Base-by-base conservation (phyloP, 1,140 invertebrate genomes). In the Halesus radiatus region DNA sequence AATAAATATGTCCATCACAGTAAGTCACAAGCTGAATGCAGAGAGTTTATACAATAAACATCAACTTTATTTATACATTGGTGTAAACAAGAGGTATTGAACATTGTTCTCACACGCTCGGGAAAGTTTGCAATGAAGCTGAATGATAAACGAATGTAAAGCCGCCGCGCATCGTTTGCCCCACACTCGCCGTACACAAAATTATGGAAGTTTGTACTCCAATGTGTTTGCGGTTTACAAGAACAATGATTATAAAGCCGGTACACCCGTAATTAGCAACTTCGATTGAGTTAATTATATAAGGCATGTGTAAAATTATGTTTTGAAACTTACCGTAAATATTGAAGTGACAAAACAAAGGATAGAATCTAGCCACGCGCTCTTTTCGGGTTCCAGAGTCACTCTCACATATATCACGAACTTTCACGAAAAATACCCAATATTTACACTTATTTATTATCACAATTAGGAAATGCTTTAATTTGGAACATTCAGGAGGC, bases 331-430 rank as follows among this genome's bases (percentile, higher is more conserved):
- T 79, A 79, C 78, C 72, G 37, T 74, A 74, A 64, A 60, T 74
- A 75, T 70, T 75, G 56, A 64, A 56, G 60, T 79, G 78, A 79
- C 78, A 79, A 79, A 79, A 79, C 78, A 79, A 79, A 79, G 78
- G 70, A 79, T 37, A 74, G 78, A 79, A 64, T 70, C 70, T 75
- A 79, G 78, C 78, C 78, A 79, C 78, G 78, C 78, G 78, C 78
- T 79, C 70, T 79, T 75, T 78, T 79, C 56, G 10, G 78, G 70
- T 66, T 79, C 70, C 70, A 75, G 70, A 79, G 70, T 79, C 78
- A 79, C 78, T 79, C 77, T 72, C 78, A 64, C 78, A 79, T 54
- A 79, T 60, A 79, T 53, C 78, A 79, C 68, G 78, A 74, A 64
- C 60, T 53, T 53, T 79, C 78, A 79, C 78, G 78, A 60, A 64